Percentiles rank a stretch among this genome's conserved stretches.
phyloP scores from a whole-genome alignment of 1,140 invertebrate genomes.

The Macrobrachium rosenbergii region DNA sequence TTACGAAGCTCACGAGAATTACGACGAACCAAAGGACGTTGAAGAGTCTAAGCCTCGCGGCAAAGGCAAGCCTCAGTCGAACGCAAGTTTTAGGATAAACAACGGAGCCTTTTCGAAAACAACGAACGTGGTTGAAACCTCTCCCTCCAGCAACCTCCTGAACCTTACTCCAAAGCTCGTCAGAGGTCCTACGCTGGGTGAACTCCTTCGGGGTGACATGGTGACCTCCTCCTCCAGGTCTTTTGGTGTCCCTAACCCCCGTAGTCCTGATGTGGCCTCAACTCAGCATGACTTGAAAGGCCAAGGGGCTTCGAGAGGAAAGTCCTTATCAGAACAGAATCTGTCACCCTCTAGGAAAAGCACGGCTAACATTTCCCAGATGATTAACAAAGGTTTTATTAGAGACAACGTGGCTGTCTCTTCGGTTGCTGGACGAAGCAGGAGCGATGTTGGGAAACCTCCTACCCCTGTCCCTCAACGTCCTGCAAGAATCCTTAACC shows the following conservation, averaged over 20 bases:
- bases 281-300: background rate
- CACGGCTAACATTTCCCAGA: conserved; percentile 35
- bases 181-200: conserved; percentile 43
- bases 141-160: conserved; percentile 5
- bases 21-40: conserved; percentile 25
- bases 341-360: conserved; percentile 34
- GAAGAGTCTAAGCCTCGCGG: conserved; percentile 1
- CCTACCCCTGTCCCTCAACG: conserved; percentile 21
- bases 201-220: conserved; percentile 23
- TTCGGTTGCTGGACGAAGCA: background rate
- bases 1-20: conserved; percentile 8
- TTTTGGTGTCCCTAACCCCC: conserved; percentile 23
- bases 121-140: background rate
- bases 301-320: background rate
- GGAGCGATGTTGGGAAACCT: background rate
- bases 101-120: background rate
- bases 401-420: background rate
- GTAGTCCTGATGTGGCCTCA: background rate
- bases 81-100: conserved; percentile 12
- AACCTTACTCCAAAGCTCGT: background rate
- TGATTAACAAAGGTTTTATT: background rate
- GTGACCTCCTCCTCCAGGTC: conserved; percentile 38
- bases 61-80: background rate
- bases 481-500: conserved; percentile 14
- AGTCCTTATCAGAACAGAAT: conserved; percentile 39